These are phyloP conservation scores for Catharus minimus DNA, from an alignment of 2,113 vertebrate genomes.

Conservation along the genomic window DNA sequence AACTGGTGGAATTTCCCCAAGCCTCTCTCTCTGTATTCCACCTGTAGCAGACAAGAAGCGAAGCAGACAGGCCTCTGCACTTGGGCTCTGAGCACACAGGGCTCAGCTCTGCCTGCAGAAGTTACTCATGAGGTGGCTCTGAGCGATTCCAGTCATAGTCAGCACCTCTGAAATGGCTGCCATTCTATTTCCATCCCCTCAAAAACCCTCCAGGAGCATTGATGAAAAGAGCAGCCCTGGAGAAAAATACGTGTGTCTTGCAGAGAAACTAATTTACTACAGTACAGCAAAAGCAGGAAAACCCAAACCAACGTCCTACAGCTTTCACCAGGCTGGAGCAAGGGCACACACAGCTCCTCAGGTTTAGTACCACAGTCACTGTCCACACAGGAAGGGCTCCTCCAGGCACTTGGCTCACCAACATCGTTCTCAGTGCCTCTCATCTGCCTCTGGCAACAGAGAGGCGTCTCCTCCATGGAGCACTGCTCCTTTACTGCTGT, in stretches of 20 bases:
- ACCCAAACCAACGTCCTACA: neutral
- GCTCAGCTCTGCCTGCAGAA: neutral
- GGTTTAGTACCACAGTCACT: rapidly evolving
- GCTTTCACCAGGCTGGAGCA: neutral
- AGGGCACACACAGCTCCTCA: rapidly evolving
- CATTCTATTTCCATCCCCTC: rapidly evolving
- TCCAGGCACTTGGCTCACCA: rapidly evolving
- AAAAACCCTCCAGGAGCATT: neutral
- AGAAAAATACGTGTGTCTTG: rapidly evolving
- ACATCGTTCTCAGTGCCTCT: rapidly evolving
- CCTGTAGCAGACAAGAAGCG: rapidly evolving
- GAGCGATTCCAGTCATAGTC: neutral
- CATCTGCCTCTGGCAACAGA: too few relatives aligned
- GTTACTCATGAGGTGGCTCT: rapidly evolving
- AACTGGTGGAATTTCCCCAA: rapidly evolving
- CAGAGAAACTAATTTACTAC: neutral
- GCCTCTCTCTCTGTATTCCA: neutral
- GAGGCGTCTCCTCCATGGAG: neutral
- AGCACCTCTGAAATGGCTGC: neutral
- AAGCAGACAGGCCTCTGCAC: too few relatives aligned
- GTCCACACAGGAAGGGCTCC: neutral
- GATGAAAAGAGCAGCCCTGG: neutral
- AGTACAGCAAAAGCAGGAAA: neutral
- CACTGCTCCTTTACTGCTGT: neutral
- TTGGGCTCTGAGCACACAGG: rapidly evolving